phyloP scores from a whole-genome alignment of 2,888 invertebrate genomes.

The Orthosia gothica region DNA sequence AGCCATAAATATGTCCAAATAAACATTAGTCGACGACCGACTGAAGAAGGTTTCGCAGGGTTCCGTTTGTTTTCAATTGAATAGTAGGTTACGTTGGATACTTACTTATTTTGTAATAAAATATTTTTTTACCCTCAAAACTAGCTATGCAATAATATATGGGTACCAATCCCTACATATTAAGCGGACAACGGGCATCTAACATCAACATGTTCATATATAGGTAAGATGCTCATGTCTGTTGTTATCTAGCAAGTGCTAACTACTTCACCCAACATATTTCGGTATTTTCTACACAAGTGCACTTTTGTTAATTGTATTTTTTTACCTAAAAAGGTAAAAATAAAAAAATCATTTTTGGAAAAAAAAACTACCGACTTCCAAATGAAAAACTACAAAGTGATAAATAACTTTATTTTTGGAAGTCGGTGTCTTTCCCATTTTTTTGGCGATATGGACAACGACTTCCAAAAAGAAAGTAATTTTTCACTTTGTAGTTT shows the following conservation, averaged over 20 bases:
- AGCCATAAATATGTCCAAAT: conserved; percentile 92
- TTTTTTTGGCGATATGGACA: no score
- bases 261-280: background rate
- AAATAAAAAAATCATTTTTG: no score
- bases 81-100: conserved; percentile 36
- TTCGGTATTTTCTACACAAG: background rate
- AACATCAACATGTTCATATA: background rate
- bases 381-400: no score
- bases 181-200: no score
- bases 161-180: background rate
- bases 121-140: background rate
- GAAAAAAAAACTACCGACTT: no score
- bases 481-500: no score
- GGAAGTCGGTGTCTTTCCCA: no score
- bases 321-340: no score
- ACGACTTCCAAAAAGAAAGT: no score
- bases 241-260: background rate
- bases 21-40: conserved; percentile 89
- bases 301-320: no score
- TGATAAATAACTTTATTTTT: no score
- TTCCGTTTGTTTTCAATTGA: conserved; percentile 78
- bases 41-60: conserved; percentile 84
- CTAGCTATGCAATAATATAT: background rate
- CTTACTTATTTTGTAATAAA: conserved; percentile 31
- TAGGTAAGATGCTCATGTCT: background rate